These are phyloP conservation scores for Uria lomvia DNA, from an alignment of 2,113 vertebrate species.

Conservation along the genomic window DNA sequence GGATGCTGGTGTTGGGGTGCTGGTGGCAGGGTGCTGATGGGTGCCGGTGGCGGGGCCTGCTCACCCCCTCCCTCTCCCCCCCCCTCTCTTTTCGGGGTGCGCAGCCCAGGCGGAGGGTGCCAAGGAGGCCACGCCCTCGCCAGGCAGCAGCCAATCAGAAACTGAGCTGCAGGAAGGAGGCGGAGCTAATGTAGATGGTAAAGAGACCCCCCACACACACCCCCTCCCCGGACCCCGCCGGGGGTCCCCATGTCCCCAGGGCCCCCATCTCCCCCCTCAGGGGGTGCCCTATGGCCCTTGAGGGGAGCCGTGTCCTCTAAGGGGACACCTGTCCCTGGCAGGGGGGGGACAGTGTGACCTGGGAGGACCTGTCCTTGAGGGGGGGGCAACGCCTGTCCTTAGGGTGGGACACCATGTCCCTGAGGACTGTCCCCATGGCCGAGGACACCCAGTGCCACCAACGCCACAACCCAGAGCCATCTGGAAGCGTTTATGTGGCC, in stretches of 20 bases:
- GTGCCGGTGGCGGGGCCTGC: not conserved
- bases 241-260: not conserved
- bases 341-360: not conserved
- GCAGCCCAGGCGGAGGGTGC: conserved; percentile 68
- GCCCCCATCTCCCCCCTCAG: not conserved
- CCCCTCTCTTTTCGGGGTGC: not conserved
- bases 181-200: conserved; percentile 69
- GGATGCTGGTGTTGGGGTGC: not conserved
- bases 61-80: not conserved
- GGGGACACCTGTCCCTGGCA: not conserved
- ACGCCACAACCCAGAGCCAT: not conserved
- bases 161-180: conserved; percentile 69
- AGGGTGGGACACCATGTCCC: not conserved
- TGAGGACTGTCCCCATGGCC: not conserved
- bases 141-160: conserved; percentile 68
- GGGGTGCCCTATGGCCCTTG: not conserved
- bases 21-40: not conserved
- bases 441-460: not conserved
- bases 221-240: not conserved
- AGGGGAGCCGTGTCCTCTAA: not conserved
- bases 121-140: conserved; percentile 42
- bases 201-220: not conserved
- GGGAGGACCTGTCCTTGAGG: not conserved
- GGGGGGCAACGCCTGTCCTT: no score
- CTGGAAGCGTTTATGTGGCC: not conserved